Conservation (phyloP, 2,797 vertebrate species). For the Eremophila alpestris region DNA sequence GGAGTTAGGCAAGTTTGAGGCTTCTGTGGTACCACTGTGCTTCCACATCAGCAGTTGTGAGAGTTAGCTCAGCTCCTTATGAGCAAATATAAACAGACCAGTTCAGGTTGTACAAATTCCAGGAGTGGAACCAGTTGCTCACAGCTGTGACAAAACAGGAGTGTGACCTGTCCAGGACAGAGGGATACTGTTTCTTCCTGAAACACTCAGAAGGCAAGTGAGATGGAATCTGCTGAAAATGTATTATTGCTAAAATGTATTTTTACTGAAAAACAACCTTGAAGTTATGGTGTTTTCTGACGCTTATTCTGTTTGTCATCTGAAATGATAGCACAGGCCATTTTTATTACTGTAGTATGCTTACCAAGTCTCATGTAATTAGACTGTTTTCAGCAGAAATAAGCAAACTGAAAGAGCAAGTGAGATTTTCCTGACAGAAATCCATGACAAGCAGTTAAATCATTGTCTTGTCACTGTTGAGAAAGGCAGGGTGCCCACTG, state of each 20-base stretch:
- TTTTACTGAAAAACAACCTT: background rate
- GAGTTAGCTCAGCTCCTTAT: background rate
- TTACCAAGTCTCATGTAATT: background rate
- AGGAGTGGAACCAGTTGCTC: background rate
- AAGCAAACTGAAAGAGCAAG: background rate
- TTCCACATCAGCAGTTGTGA: background rate
- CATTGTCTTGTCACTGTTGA: background rate
- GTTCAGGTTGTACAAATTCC: slow-evolving; percentile 7
- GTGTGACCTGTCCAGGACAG: background rate
- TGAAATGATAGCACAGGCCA: background rate
- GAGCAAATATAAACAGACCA: background rate
- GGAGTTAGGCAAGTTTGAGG: background rate
- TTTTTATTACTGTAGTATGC: slow-evolving; percentile 1
- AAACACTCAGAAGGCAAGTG: background rate
- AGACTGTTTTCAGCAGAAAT: slow-evolving; percentile 30
- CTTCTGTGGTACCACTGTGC: background rate
- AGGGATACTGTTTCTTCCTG: background rate
- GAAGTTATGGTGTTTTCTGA: background rate
- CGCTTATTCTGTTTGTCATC: background rate
- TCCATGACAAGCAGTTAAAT: background rate
- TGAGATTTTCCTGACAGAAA: background rate
- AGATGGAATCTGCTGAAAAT: background rate
- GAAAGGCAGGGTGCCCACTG: background rate
- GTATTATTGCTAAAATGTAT: background rate
- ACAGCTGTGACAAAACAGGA: background rate